phyloP scores from a whole-genome alignment of 2,888 invertebrate species.

The Ectemnius cavifrons region DNA sequence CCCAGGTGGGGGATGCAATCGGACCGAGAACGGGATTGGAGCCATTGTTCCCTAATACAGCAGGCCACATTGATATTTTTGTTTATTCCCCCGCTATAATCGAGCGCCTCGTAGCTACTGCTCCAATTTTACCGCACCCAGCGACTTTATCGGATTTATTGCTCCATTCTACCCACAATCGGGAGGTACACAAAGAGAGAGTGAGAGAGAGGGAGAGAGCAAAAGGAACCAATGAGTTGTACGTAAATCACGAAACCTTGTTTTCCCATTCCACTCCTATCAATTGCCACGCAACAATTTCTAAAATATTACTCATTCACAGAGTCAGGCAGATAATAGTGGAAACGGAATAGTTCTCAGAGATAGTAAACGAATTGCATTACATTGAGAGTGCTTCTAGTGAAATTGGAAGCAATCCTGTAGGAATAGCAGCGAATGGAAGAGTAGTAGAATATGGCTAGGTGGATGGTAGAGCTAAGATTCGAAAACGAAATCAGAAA shows the following conservation, averaged over 20 bases:
- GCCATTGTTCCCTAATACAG: constrained; percentile 29
- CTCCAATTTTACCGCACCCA: no score
- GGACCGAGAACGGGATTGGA: not conserved
- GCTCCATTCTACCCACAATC: no score
- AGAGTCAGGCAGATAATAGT: no score
- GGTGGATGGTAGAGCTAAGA: not conserved
- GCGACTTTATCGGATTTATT: no score
- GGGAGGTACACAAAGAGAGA: no score
- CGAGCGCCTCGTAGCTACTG: no score
- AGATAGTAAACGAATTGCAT: constrained; percentile 5
- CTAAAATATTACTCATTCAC: no score
- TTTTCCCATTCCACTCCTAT: no score
- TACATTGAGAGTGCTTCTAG: not conserved
- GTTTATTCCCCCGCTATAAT: constrained; percentile 24
- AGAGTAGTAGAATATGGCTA: not conserved
- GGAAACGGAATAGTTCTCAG: not conserved
- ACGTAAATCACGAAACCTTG: no score
- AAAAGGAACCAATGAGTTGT: no score
- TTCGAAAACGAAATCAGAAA: constrained; percentile 51
- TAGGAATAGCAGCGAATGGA: not conserved
- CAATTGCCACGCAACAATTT: no score
- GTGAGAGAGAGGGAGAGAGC: no score
- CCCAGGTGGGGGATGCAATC: not conserved
- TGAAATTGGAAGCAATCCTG: not conserved
- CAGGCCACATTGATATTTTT: constrained; percentile 22